phyloP scores from a whole-genome alignment of 2,888 invertebrate species.

The Ennomos erosarius region DNA sequence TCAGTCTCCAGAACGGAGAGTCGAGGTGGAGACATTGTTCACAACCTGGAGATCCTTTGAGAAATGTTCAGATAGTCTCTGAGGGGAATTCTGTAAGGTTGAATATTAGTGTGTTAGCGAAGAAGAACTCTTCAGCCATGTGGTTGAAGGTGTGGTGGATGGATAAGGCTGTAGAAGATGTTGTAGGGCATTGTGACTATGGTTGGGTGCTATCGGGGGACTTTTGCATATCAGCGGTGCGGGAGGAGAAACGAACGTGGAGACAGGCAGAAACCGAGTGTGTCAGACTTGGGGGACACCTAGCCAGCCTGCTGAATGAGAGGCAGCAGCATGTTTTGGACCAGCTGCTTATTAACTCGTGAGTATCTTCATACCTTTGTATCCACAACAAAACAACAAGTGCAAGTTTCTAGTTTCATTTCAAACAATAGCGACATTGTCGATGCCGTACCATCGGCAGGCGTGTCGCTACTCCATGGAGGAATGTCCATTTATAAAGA shows the following conservation, averaged over 20 bases:
- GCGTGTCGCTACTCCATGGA: no score
- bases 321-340: slow-evolving; percentile 87
- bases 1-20: slow-evolving; percentile 84
- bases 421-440: no score
- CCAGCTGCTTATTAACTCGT: slow-evolving; percentile 88
- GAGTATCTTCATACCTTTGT: slow-evolving; percentile 49
- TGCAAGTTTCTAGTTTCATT: no score
- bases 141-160: slow-evolving; percentile 87
- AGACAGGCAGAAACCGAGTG: slow-evolving; percentile 89
- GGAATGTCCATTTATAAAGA: no score
- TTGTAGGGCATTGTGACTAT: slow-evolving; percentile 88
- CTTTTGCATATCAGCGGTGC: slow-evolving; percentile 87
- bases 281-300: slow-evolving; percentile 86
- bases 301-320: slow-evolving; percentile 87
- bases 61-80: slow-evolving; percentile 86
- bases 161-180: slow-evolving; percentile 86
- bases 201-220: slow-evolving; percentile 89
- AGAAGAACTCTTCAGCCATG: slow-evolving; percentile 74
- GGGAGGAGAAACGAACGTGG: slow-evolving; percentile 86
- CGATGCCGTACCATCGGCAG: no score
- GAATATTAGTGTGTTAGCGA: slow-evolving; percentile 72
- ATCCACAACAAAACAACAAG: no score
- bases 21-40: slow-evolving; percentile 87
- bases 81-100: slow-evolving; percentile 83
- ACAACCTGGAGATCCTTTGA: slow-evolving; percentile 82